phyloP scores from a whole-genome alignment of 2,797 vertebrate species.

The Cichlasoma orientale region DNA sequence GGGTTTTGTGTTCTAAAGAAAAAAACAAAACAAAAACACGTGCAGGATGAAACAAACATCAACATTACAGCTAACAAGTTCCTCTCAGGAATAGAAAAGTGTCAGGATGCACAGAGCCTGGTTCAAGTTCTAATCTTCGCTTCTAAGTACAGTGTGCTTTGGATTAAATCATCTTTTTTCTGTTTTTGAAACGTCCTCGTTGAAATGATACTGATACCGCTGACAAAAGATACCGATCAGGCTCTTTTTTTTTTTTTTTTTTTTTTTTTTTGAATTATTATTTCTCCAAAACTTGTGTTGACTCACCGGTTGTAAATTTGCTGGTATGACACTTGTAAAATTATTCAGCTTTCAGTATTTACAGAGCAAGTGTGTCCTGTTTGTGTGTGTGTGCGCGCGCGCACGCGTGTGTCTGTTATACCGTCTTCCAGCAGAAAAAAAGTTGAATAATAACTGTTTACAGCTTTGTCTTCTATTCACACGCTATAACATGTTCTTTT shows the following conservation, averaged over 20 bases:
- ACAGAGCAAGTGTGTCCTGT: conserved; percentile 75
- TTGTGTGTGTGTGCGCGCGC: conserved; percentile 68
- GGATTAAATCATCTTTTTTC: conserved; percentile 81
- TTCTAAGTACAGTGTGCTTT: conserved; percentile 89
- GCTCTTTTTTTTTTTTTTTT: conserved; percentile 48
- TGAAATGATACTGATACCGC: conserved; percentile 63
- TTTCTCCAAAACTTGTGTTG: conserved; percentile 79
- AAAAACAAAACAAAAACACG: conserved; percentile 49
- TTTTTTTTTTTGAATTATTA: conserved; percentile 8
- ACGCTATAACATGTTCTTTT: conserved; percentile 87
- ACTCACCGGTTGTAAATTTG: conserved; percentile 82
- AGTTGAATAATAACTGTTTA: conserved; percentile 78
- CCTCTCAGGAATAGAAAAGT: conserved; percentile 82
- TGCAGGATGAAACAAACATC: conserved; percentile 77
- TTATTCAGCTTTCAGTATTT: conserved; percentile 84
- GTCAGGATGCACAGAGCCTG: conserved; percentile 84
- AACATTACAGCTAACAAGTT: conserved; percentile 72
- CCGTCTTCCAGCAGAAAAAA: conserved; percentile 78
- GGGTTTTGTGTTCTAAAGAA: conserved; percentile 59
- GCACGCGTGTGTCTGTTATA: conserved; percentile 71
- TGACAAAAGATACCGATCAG: conserved; percentile 78
- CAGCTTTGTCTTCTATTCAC: conserved; percentile 82
- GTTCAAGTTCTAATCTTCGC: conserved; percentile 82
- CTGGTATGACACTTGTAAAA: conserved; percentile 89
- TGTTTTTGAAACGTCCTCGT: conserved; percentile 36